phyloP scores from a whole-genome alignment of 2,797 vertebrate genomes.

The Mormyrus hasselquistii region DNA sequence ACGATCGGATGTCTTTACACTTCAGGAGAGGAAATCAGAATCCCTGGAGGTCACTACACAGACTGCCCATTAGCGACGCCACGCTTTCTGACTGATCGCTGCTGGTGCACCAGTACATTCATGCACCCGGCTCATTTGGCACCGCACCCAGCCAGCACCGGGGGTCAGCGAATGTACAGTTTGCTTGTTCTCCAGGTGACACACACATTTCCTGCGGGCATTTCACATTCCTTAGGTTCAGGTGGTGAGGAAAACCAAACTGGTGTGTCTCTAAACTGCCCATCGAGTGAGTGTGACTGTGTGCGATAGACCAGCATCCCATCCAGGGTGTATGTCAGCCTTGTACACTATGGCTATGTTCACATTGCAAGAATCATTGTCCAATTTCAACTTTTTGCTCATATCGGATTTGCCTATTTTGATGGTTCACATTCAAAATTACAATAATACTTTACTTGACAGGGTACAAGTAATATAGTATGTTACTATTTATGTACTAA shows the following conservation, averaged over 20 bases:
- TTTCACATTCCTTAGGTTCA: background rate
- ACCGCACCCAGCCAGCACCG: background rate
- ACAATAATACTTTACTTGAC: background rate
- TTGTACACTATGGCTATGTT: background rate
- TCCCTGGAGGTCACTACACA: background rate
- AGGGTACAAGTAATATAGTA: background rate
- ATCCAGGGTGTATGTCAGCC: background rate
- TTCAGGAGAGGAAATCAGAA: background rate
- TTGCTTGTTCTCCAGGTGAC: background rate
- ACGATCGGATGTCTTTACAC: background rate
- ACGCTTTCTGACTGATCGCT: background rate
- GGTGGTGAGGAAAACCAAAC: background rate
- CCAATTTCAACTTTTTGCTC: background rate
- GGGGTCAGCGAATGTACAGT: background rate
- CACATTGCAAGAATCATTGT: background rate
- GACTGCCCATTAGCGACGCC: background rate
- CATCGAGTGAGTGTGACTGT: background rate
- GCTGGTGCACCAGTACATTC: background rate
- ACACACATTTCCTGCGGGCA: background rate
- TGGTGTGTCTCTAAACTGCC: background rate
- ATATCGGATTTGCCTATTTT: background rate
- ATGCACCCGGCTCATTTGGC: background rate
- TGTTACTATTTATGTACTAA: background rate
- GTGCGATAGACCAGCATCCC: background rate
- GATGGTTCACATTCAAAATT: background rate